Base-by-base conservation (phyloP, 2,888 invertebrate genomes). In the Beris chalybata region DNA sequence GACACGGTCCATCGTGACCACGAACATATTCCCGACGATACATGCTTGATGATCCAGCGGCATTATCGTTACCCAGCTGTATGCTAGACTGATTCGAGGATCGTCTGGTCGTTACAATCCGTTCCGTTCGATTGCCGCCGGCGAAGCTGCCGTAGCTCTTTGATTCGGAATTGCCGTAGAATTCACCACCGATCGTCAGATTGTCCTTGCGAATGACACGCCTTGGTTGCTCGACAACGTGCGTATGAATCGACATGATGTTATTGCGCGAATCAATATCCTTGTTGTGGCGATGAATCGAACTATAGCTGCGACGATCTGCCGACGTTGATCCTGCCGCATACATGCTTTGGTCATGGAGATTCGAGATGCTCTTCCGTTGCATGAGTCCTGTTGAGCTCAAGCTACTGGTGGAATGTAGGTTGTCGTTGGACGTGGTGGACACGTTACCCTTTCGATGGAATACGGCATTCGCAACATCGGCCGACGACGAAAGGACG, bases 1-100 rank as follows among this genome's bases (percentile, higher is more conserved):
- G 92, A 78, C 93, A 94, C 1, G 91, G 89, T 61, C 91, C 90
- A 38, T 82, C 81, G 71, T 87, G 88, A 61, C 84, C 84, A 0
- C 89, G 86, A 13, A 87, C 85, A 75, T 86, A 93, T 78, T 93
- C 93, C 72, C 87, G 89, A 76, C 89, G 89, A 78, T 93, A 93
- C 66, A 81, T 78, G 65, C 86, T 87, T 2, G 87, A 84, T 3
- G 86, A 84, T 43, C 57, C 57, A 65, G 85, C 82, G n/a, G 79
- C 77, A 59, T 74, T 74, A 61, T 83, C 84, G 64, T 89, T 90
- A n/a, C 91, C 92, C 38, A 93, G 77, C 47, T 85, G 87, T 73
- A 93, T 90, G 71, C 89, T 86, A 0, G 93, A 93, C 47, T 88
- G 84, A 74, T 90, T 91, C 4, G 88, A 85, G 59, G 86, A 83